Conservation (phyloP, 2,888 invertebrate species). For the Cheilosia urbana region DNA sequence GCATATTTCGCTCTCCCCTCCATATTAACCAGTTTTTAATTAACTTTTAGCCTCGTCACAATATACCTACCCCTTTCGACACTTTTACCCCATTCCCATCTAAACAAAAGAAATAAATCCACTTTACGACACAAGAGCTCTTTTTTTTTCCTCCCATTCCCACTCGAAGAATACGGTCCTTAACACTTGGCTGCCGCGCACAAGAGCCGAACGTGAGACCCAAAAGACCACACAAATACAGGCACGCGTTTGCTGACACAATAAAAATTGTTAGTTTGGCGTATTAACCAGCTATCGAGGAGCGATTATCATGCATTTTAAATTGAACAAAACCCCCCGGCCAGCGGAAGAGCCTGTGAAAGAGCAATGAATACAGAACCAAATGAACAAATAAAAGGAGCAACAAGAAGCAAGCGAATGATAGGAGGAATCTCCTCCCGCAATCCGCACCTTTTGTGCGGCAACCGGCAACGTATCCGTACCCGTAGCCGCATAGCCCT, state of each 20-base stretch:
- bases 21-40: too few species aligned
- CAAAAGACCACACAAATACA: slow-evolving; percentile 84
- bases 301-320: slow-evolving; percentile 84
- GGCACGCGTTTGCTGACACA: slow-evolving; percentile 84
- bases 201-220: slow-evolving; percentile 62
- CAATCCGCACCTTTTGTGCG: slow-evolving; percentile 67
- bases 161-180: slow-evolving; percentile 57
- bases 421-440: slow-evolving; percentile 69
- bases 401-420: slow-evolving; percentile 43
- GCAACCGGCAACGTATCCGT: too few species aligned
- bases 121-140: too few species aligned
- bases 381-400: slow-evolving; percentile 36
- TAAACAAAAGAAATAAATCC: too few species aligned
- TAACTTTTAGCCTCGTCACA: too few species aligned
- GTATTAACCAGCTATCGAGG: slow-evolving; percentile 83
- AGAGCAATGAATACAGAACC: slow-evolving; percentile 48
- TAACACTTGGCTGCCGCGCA: slow-evolving; percentile 18
- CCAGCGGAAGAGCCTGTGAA: slow-evolving; percentile 57
- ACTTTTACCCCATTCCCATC: too few species aligned
- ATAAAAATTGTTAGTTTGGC: slow-evolving; percentile 84
- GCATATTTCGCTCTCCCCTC: too few species aligned
- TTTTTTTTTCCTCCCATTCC: neutral
- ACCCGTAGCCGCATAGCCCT: slow-evolving; percentile 23
- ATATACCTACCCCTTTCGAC: too few species aligned
- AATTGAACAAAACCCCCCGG: slow-evolving; percentile 76